Conservation (phyloP, 2,113 vertebrate genomes). For the Zosterops japonicus region DNA sequence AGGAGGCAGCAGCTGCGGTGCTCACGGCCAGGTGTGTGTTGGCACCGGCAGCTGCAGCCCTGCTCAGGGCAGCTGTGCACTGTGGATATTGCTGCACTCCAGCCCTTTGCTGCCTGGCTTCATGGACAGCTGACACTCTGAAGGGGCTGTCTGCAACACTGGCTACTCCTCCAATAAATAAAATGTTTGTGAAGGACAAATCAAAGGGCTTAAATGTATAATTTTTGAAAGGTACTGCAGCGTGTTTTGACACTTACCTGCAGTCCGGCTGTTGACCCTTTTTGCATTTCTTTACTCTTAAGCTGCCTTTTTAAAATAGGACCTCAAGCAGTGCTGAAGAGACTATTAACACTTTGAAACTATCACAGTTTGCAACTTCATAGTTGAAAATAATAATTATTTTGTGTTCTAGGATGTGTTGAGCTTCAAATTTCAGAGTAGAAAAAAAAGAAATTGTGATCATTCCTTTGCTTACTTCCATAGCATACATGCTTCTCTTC, state of each 20-base stretch:
- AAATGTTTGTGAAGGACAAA: neutral
- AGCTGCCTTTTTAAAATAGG: neutral
- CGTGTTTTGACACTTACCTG: neutral
- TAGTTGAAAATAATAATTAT: neutral
- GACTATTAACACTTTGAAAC: neutral
- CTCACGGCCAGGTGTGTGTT: accelerated
- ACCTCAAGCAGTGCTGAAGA: neutral
- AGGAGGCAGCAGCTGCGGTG: neutral
- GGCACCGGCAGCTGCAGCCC: neutral
- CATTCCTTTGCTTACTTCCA: neutral
- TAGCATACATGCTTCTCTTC: neutral
- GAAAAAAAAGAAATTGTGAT: neutral
- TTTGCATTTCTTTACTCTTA: neutral
- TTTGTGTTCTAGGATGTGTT: neutral
- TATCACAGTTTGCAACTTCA: neutral
- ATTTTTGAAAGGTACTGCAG: neutral
- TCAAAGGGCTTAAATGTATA: neutral
- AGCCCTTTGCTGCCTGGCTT: accelerated
- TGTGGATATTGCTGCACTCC: neutral
- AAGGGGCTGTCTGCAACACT: neutral
- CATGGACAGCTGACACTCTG: neutral
- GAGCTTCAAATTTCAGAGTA: neutral
- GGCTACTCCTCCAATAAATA: neutral
- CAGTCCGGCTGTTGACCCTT: neutral
- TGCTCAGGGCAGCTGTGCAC: neutral